Evolutionary conservation across 2,797 vertebrate genomes (phyloP).

Genomic region (Cynopterus sphinx): DNA sequence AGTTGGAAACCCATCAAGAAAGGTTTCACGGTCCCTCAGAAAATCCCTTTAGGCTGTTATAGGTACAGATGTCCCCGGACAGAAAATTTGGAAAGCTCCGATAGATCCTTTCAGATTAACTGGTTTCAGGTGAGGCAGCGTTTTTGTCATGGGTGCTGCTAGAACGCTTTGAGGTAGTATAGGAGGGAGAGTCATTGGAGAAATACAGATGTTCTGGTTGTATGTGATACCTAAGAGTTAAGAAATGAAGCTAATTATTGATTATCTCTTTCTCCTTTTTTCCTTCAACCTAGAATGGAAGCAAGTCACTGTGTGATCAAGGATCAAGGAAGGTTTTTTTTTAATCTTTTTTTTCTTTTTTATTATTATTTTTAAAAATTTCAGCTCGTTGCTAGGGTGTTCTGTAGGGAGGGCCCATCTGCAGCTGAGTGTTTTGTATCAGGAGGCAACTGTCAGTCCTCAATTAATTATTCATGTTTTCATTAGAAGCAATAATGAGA

Average conservation of each 20-base stretch:
- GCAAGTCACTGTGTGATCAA: neutral
- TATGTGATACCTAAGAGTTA: neutral
- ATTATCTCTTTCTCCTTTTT: neutral
- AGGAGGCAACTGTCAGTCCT: constrained; percentile 47
- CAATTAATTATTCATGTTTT: constrained; percentile 71
- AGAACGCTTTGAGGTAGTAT: neutral
- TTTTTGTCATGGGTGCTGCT: neutral
- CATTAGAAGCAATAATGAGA: constrained; percentile 68
- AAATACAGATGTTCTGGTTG: neutral
- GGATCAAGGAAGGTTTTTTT: neutral
- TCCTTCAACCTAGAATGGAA: neutral
- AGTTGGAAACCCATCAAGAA: neutral
- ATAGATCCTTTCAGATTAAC: neutral
- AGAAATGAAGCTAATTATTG: neutral
- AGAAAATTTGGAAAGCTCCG: neutral
- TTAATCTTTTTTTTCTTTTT: neutral
- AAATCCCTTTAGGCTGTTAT: neutral
- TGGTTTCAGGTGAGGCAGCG: neutral
- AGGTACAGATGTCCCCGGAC: neutral
- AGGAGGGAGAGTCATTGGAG: neutral
- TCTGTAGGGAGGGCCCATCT: neutral
- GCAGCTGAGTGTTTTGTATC: constrained; percentile 34
- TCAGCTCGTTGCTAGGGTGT: constrained; percentile 6
- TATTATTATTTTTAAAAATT: neutral
- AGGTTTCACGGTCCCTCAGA: neutral